phyloP scores from a whole-genome alignment of 2,113 vertebrate genomes.

The Lichenostomus cassidix region DNA sequence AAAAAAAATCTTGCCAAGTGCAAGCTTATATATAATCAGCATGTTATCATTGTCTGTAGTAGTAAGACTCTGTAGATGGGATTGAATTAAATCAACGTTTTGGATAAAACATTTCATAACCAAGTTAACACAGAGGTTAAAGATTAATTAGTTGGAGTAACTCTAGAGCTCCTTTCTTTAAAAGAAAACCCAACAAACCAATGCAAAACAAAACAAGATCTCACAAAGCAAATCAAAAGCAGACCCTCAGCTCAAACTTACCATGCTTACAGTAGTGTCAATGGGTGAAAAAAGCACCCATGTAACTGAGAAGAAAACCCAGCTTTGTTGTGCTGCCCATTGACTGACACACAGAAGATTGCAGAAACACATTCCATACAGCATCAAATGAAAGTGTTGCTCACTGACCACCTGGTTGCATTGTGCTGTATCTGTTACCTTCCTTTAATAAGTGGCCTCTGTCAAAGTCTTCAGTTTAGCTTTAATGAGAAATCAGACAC shows the following conservation, averaged over 20 bases:
- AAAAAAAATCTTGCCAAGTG: background rate
- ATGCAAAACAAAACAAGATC: background rate
- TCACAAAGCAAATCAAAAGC: background rate
- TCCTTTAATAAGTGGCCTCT: background rate
- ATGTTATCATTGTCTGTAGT: background rate
- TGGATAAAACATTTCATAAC: background rate
- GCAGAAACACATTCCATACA: background rate
- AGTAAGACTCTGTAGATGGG: background rate
- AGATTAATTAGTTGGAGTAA: background rate
- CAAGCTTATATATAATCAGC: background rate
- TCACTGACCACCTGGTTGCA: background rate
- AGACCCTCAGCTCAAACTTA: background rate
- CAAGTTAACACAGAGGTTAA: background rate
- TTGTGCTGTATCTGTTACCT: background rate
- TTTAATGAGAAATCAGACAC: constrained; percentile 46
- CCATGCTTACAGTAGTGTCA: background rate
- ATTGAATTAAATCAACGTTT: background rate
- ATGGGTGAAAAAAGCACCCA: accelerated
- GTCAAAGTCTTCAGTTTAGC: background rate
- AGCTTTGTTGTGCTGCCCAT: background rate
- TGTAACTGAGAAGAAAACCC: background rate
- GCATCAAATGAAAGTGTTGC: background rate
- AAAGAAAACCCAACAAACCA: background rate
- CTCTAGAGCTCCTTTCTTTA: background rate
- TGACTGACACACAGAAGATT: background rate